These are phyloP conservation scores for Heterodera schachtii DNA, from an alignment of 1,140 invertebrate species.

Conservation along the genomic window DNA sequence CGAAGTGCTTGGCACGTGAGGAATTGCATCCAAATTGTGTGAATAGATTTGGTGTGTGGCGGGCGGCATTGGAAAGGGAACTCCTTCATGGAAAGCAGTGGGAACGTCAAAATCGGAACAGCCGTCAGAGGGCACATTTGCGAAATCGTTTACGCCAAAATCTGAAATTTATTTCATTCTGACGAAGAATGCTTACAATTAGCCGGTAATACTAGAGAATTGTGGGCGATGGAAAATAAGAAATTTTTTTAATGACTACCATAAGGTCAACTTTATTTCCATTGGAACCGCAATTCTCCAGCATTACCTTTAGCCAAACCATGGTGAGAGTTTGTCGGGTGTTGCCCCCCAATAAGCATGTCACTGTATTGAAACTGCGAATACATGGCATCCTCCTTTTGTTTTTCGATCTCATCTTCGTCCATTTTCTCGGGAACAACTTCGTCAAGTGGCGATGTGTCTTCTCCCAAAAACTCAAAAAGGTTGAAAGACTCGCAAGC, in stretches of 20 bases:
- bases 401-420: constrained; percentile 28
- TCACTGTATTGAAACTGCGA: constrained; percentile 25
- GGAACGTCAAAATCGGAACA: not conserved
- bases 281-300: not conserved
- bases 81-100: not conserved
- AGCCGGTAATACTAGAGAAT: too few relatives aligned
- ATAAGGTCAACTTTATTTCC: too few relatives aligned
- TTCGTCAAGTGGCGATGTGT: constrained; percentile 24
- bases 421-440: constrained; percentile 6
- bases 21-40: not conserved
- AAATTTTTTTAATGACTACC: too few relatives aligned
- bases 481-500: constrained; percentile 6
- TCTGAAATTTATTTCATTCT: constrained; percentile 5
- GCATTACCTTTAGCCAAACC: not conserved
- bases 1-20: constrained; percentile 18
- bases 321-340: constrained; percentile 1
- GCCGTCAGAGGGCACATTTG: constrained; percentile 7
- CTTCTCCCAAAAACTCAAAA: constrained; percentile 17
- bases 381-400: constrained; percentile 30
- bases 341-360: constrained; percentile 8
- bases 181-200: not conserved
- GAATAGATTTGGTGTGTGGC: not conserved
- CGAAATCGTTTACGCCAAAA: constrained; percentile 12
- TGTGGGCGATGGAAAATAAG: too few relatives aligned
- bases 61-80: not conserved